Evolutionary conservation across 1,140 invertebrate species (phyloP), one percentile per base, ranked within the genome.

Genomic region (Aleiodes sp.): DNA sequence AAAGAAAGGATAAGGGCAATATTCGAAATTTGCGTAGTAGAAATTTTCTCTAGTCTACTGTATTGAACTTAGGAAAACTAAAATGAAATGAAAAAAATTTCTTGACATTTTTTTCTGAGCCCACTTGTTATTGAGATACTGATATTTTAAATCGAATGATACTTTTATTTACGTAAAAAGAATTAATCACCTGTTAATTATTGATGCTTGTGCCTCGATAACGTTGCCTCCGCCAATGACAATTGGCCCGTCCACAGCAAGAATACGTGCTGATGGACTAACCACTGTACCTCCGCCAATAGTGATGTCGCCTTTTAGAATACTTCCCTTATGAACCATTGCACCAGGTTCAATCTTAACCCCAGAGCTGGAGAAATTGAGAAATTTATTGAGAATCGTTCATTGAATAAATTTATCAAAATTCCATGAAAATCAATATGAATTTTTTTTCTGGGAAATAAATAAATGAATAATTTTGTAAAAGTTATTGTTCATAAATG

Each of bases 141-240:
- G n/a, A n/a, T n/a, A n/a, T n/a, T n/a, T n/a, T n/a, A n/a, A n/a
- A n/a, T n/a, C n/a, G n/a, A n/a, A n/a, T n/a, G n/a, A n/a, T 6
- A 4, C 26, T 43, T 61, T 14, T 74, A 70, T 35, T 33, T 21
- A 62, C 10, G 59, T 8, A 65, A 46, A 43, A 56, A 65, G 14
- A 29, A 39, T 59, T 61, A 19, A 59, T 60, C 86, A 91, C 92
- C 88, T 89, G 78, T 98, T 96, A 35, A 94, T 90, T 78, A 99
- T 98, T 41, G 90, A 91, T 1, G 92, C 91, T 86, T 96, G 93
- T 88, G 98, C 97, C 87, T 99, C 97, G 69, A 98, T 93, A 57
- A 98, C 92, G 86, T 98, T 98, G 72, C 92, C 93, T 79, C 98
- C 96, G 2, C 97, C 96, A 72, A 99, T 95, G 62, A 98, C 91